A percentile compares a stretch with the other conserved stretches of the same genome.
Evolutionary conservation across 2,888 invertebrate genomes (phyloP).

Genomic region (Tipula lateralis): DNA sequence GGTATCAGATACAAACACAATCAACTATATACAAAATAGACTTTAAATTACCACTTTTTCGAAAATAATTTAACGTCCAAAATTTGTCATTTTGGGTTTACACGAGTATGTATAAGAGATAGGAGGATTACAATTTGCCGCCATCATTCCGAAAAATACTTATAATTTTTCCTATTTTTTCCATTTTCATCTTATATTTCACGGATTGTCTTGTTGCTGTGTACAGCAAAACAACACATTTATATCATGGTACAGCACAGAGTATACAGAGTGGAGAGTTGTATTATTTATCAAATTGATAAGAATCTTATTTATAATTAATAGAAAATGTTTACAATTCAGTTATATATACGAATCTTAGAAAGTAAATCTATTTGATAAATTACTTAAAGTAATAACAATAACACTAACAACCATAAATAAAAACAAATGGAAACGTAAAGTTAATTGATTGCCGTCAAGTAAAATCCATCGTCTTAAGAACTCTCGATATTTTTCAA

Average conservation of each 20-base stretch:
- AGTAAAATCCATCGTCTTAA: not conserved
- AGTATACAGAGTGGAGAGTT: not conserved
- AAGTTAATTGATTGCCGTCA: not conserved
- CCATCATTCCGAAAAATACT: not conserved
- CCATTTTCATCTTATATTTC: not conserved
- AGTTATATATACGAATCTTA: not conserved
- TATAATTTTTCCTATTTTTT: not conserved
- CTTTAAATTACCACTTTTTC: not conserved
- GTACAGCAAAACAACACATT: not conserved
- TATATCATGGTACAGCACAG: too few species aligned
- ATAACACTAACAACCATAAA: slow-evolving; percentile 5
- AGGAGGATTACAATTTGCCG: not conserved
- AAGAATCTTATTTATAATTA: not conserved
- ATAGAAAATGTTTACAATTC: not conserved
- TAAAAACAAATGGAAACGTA: not conserved
- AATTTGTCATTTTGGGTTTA: not conserved
- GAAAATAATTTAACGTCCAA: not conserved
- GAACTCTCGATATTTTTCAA: not conserved
- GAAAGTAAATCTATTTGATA: not conserved
- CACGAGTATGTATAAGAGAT: not conserved
- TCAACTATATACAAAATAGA: not conserved
- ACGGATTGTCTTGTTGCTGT: not conserved
- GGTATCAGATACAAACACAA: not conserved
- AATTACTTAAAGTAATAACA: not conserved
- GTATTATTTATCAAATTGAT: slow-evolving; percentile 5